These are phyloP conservation scores for Euura lappo DNA, from an alignment of 1,140 invertebrate species.

Conservation along the genomic window DNA sequence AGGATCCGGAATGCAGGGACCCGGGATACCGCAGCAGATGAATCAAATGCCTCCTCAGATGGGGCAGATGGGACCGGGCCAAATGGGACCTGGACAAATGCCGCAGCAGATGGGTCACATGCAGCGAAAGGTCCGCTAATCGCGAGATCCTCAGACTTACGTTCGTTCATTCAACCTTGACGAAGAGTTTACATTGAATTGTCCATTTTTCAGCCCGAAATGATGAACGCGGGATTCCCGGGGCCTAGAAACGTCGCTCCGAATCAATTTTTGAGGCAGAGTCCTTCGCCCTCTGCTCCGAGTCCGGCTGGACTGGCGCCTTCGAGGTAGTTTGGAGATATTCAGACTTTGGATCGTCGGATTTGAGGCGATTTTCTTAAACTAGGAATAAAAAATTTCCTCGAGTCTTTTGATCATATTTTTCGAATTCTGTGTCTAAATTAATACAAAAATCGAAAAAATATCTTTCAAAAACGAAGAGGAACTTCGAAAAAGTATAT, in stretches of 20 bases:
- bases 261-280: conserved; percentile 72
- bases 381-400: no score
- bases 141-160: conserved; percentile 12
- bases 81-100: conserved; percentile 64
- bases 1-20: conserved; percentile 50
- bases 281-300: conserved; percentile 73
- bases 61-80: conserved; percentile 62
- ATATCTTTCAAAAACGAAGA: no score
- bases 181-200: neutral
- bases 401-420: no score
- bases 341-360: no score
- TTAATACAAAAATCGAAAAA: neutral
- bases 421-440: no score
- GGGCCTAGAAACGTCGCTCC: conserved; percentile 67
- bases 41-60: conserved; percentile 45
- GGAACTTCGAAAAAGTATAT: no score
- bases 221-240: conserved; percentile 58
- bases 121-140: conserved; percentile 55
- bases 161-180: neutral
- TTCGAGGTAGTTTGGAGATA: conserved; percentile 36
- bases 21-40: conserved; percentile 49
- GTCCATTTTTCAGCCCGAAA: conserved; percentile 47
- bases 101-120: conserved; percentile 62
- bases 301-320: conserved; percentile 71
- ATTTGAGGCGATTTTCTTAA: neutral